These are phyloP conservation scores for Augiades crinisus DNA, from an alignment of 2,888 invertebrate genomes.

Conservation along the genomic window DNA sequence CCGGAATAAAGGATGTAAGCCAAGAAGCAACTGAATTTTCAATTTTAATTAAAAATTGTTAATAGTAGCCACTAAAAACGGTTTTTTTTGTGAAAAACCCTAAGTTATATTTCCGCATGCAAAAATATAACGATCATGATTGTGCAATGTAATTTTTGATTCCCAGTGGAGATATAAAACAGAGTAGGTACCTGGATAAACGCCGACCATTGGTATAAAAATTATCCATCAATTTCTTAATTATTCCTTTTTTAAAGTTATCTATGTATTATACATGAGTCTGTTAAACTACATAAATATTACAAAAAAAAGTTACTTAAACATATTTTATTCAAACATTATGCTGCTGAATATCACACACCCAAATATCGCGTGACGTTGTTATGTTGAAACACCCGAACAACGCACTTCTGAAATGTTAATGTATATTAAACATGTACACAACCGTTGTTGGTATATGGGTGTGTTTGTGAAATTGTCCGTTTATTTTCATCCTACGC, in stretches of 20 bases:
- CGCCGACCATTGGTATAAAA: no score
- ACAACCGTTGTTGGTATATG: conserved; percentile 36
- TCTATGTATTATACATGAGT: neutral
- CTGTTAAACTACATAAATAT: neutral
- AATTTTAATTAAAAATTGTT: neutral
- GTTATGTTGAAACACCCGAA: conserved; percentile 7
- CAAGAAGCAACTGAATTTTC: no score
- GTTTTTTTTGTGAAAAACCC: no score
- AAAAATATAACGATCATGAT: no score
- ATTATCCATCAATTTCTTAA: no score
- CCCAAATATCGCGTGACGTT: conserved; percentile 19
- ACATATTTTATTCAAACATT: conserved; percentile 3
- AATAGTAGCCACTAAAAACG: neutral
- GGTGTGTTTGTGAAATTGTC: conserved; percentile 55
- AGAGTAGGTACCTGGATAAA: no score
- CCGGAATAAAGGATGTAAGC: no score
- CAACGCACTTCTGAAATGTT: conserved; percentile 13
- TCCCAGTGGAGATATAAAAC: no score
- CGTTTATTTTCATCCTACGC: conserved; percentile 80
- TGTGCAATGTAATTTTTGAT: no score
- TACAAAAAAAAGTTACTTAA: neutral
- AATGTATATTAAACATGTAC: conserved; percentile 16
- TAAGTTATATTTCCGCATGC: no score
- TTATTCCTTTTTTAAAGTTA: no score
- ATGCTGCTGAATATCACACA: conserved; percentile 2